Evolutionary conservation across 1,140 invertebrate species (phyloP), one percentile per base, ranked within the genome.

Genomic region (Trinorchestia longiramus): DNA sequence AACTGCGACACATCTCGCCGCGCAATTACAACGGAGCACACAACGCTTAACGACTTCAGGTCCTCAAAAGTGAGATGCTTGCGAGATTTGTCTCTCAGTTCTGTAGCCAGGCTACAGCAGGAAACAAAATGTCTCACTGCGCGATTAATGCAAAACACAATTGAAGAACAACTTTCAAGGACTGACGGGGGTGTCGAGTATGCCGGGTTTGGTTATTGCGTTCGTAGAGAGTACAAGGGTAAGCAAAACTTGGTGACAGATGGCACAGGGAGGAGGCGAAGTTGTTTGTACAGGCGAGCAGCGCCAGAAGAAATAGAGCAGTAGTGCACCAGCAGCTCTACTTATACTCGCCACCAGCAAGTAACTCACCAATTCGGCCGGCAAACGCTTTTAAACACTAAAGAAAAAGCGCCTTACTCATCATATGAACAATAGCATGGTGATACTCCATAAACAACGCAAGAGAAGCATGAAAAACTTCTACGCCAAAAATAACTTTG

Each of bases 1-100:
- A 94, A 43, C 92, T 94, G 40, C 92, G 92, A 94, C 92, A 94
- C 92, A 94, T 94, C 43, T 8, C 40, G 92, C 8, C 92, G 4
- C 88, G 11, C 88, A 36, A 77, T 77, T 28, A 11, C 62, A 77
- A 23, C 62, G 15, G 62, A 36, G 62, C 15, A 23, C 62, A 77
- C 11, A 36, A 77, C 15, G 28, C 28, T 53, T 53, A 36, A 77
- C 15, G 62, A 77, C 62, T 77, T 77, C 62, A 77, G 62, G 28
- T 77, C 62, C 36, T 53, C 47, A 53, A 19, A 19, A 53, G 47
- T 8, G 19, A 6, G 47, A 53, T 53, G 19, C 19, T 77, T 11
- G 62, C 8, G 62, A 77, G 11, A 28, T 77, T 77, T 77, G 62
- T 77, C 62, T 77, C 62, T 77, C 62, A 77, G 62, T 11, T 77